phyloP scores from a whole-genome alignment of 2,888 invertebrate genomes.

The Pecten maximus region DNA sequence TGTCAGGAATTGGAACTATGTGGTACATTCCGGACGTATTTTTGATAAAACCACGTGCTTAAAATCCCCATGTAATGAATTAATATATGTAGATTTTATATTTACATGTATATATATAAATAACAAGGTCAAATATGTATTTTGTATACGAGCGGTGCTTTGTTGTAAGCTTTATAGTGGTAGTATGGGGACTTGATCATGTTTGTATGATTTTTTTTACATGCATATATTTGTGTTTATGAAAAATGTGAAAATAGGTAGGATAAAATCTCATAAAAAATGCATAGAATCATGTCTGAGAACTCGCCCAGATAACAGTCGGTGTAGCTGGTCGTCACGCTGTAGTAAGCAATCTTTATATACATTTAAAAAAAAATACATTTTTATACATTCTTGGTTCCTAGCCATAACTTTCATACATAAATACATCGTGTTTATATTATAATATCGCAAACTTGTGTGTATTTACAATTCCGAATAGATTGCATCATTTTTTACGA shows the following conservation, averaged over 20 bases:
- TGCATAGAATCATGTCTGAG: not conserved
- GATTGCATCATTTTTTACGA: not conserved
- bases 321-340: not conserved
- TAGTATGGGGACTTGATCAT: no score
- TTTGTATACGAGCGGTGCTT: not conserved
- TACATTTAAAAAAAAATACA: not conserved
- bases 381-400: not conserved
- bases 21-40: not conserved
- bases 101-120: not conserved
- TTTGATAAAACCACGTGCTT: no score
- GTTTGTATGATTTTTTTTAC: no score
- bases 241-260: not conserved
- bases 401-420: not conserved
- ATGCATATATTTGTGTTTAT: no score
- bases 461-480: not conserved
- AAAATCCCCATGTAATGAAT: not conserved
- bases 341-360: not conserved
- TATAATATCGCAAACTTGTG: not conserved
- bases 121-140: slow-evolving; percentile 14
- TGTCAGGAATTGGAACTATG: not conserved
- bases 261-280: not conserved
- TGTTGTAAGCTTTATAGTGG: no score
- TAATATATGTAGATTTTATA: not conserved
- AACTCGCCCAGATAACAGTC: not conserved
- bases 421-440: no score